Percentiles rank a stretch among this genome's conserved stretches.
These are phyloP conservation scores for Alaudala cheleensis DNA, from an alignment of 2,113 vertebrate species.

Conservation along the genomic window DNA sequence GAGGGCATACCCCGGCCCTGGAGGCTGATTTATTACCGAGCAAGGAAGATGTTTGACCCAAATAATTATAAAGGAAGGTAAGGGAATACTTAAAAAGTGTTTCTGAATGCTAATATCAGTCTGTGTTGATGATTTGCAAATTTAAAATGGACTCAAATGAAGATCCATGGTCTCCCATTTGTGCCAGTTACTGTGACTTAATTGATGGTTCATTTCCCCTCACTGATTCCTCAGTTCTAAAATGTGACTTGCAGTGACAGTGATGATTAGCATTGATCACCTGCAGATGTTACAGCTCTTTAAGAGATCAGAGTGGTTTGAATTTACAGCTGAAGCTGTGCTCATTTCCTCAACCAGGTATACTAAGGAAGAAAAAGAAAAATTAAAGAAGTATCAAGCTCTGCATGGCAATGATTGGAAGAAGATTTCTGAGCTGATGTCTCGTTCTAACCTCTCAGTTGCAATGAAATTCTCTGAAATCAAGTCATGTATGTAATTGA, in stretches of 20 bases:
- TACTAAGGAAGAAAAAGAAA: conserved; percentile 52
- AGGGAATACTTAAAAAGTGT: neutral
- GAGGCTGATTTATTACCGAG: conserved; percentile 71
- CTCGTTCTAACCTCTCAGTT: conserved; percentile 67
- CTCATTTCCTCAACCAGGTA: conserved; percentile 54
- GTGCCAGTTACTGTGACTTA: neutral
- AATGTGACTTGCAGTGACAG: neutral
- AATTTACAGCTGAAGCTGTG: neutral
- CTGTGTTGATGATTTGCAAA: neutral
- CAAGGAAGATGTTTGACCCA: conserved; percentile 76
- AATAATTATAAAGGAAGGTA: conserved; percentile 78
- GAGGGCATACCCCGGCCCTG: conserved; percentile 73
- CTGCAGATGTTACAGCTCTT: neutral
- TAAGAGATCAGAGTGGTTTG: neutral
- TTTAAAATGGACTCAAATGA: neutral
- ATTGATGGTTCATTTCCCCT: neutral
- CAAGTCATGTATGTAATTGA: conserved; percentile 37
- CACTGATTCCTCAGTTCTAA: neutral
- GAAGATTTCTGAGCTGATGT: conserved; percentile 71
- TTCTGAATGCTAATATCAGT: neutral
- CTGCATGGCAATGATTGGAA: conserved; percentile 76
- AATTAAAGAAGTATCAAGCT: conserved; percentile 64
- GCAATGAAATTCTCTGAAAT: conserved; percentile 76
- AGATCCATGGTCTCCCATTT: neutral
- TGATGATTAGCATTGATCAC: neutral